Percentiles rank a stretch among this genome's conserved stretches.
phyloP scores from a whole-genome alignment of 2,113 vertebrate species.

The Sinosuthora webbiana region DNA sequence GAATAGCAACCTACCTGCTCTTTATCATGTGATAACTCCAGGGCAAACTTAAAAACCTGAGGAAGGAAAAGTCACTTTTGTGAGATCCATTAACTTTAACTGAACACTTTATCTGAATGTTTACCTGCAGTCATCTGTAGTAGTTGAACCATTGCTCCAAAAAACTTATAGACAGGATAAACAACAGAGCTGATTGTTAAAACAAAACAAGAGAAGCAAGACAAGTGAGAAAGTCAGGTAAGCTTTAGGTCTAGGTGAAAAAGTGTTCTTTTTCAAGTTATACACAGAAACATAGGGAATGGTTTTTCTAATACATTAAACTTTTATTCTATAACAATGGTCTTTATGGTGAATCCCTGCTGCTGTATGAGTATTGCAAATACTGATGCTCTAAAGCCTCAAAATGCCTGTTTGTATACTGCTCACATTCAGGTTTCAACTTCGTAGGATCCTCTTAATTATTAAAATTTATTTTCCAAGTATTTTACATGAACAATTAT shows the following conservation, averaged over 20 bases:
- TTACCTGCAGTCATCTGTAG: not conserved
- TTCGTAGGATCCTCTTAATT: not conserved
- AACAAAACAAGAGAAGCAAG: not conserved
- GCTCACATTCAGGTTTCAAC: not conserved
- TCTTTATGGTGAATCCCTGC: not conserved
- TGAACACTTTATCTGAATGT: not conserved
- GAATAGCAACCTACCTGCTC: not conserved
- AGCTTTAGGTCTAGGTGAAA: not conserved
- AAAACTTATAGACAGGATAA: not conserved
- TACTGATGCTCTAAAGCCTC: not conserved
- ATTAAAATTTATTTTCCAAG: not conserved
- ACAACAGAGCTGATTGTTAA: not conserved
- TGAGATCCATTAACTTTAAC: not conserved
- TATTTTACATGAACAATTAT: not conserved
- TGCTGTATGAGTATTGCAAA: not conserved
- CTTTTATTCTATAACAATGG: not conserved
- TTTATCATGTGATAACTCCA: not conserved
- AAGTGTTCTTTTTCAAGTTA: not conserved
- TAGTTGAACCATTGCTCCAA: not conserved
- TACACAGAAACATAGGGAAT: not conserved
- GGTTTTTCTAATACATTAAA: not conserved
- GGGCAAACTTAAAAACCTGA: not conserved
- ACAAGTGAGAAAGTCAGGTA: not conserved
- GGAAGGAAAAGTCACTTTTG: not conserved
- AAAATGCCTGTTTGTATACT: not conserved